Conservation (phyloP, 2,113 vertebrate species). For the Galeopterus variegatus region DNA sequence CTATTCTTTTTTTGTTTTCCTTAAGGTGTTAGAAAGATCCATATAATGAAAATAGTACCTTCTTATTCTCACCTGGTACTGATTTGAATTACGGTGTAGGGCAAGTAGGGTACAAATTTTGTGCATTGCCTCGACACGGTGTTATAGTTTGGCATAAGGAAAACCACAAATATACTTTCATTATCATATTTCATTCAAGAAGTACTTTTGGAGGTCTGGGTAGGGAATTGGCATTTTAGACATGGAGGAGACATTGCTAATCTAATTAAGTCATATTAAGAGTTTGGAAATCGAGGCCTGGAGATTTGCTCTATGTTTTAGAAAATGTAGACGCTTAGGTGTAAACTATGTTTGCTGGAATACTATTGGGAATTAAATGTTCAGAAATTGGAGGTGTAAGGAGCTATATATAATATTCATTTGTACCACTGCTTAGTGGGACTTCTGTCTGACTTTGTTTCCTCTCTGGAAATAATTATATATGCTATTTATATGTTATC, state of each 20-base stretch:
- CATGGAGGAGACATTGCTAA: neutral
- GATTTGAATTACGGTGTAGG: neutral
- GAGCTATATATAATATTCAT: neutral
- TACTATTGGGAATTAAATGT: neutral
- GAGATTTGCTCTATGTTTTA: constrained; percentile 26
- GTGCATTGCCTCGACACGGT: neutral
- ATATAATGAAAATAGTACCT: constrained; percentile 24
- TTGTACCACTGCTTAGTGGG: neutral
- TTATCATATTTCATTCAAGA: constrained; percentile 32
- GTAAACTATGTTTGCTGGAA: too few species aligned
- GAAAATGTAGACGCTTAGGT: neutral
- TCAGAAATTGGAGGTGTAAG: constrained; percentile 13
- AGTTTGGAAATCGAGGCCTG: neutral
- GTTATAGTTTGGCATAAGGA: neutral
- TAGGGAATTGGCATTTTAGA: constrained; percentile 37
- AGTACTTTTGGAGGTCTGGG: neutral
- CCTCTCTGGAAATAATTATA: neutral
- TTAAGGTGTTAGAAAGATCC: constrained; percentile 24
- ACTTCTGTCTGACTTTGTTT: neutral
- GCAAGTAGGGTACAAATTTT: neutral
- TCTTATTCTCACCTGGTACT: constrained; percentile 22
- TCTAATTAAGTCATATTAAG: neutral
- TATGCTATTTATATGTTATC: neutral
- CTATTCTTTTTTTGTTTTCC: neutral
- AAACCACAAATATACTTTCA: constrained; percentile 38